phyloP scores from a whole-genome alignment of 2,888 invertebrate species.

The Keiferia lycopersicella region DNA sequence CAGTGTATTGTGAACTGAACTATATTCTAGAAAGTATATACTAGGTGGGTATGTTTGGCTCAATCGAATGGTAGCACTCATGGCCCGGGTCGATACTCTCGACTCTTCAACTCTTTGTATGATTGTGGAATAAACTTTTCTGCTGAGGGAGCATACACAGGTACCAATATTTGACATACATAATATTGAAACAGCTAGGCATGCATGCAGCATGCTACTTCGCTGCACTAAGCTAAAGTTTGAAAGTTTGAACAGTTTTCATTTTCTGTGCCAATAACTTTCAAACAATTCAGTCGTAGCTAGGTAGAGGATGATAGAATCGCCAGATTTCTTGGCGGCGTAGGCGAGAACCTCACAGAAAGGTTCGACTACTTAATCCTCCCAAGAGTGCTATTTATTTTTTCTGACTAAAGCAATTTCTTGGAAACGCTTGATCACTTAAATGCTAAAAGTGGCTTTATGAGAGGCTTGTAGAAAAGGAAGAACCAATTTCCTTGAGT shows the following conservation, averaged over 20 bases:
- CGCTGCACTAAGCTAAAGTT: no score
- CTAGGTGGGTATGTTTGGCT: not conserved
- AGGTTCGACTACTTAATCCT: not conserved
- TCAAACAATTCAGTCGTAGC: no score
- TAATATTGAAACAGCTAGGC: no score
- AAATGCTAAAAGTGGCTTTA: conserved; percentile 33
- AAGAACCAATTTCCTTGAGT: conserved; percentile 41
- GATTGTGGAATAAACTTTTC: not conserved
- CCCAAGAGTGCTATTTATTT: not conserved
- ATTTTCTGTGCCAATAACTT: no score
- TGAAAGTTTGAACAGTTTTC: no score
- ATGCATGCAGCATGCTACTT: no score
- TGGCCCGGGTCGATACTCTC: not conserved
- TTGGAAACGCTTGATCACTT: conserved; percentile 34
- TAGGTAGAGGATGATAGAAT: no score
- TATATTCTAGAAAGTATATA: conserved; percentile 9
- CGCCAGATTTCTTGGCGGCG: no score
- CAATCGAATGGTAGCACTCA: not conserved
- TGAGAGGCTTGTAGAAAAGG: conserved; percentile 25
- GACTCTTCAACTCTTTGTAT: not conserved
- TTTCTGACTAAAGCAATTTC: conserved; percentile 22
- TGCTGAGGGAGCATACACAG: no score
- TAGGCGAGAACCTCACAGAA: not conserved
- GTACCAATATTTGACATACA: no score
- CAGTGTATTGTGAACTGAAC: conserved; percentile 28